A percentile compares a stretch with the other conserved stretches of the same genome.
phyloP scores from a whole-genome alignment of 2,797 vertebrate genomes.

The Poecilia velifera region DNA sequence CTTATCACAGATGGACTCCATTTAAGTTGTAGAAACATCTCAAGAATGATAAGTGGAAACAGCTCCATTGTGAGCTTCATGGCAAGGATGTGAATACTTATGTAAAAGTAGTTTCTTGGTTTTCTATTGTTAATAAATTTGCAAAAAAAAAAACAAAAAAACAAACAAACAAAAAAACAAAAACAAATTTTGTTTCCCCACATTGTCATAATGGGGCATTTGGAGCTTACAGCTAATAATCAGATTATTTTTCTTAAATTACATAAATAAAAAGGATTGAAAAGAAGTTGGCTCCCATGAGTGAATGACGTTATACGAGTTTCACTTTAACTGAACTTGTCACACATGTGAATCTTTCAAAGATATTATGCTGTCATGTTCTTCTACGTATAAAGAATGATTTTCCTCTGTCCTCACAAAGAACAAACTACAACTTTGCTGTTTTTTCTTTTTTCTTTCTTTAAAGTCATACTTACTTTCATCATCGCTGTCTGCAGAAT shows the following conservation, averaged over 20 bases:
- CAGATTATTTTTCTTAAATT: not conserved
- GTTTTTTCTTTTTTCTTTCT: not conserved
- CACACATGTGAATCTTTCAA: not conserved
- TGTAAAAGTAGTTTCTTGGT: too few relatives aligned
- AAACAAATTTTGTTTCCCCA: too few relatives aligned
- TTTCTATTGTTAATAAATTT: too few relatives aligned
- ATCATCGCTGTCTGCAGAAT: conserved; percentile 93
- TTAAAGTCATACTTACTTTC: conserved; percentile 85
- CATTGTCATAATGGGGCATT: too few relatives aligned
- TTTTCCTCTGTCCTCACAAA: not conserved
- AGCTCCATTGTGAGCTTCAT: too few relatives aligned
- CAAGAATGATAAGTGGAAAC: too few relatives aligned
- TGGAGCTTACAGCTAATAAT: not conserved
- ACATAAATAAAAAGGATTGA: not conserved
- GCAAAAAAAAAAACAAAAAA: too few relatives aligned
- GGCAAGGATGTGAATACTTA: too few relatives aligned
- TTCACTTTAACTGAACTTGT: not conserved
- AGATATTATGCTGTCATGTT: not conserved
- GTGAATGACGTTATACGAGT: not conserved
- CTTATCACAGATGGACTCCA: too few relatives aligned
- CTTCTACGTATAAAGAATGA: not conserved
- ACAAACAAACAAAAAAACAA: too few relatives aligned
- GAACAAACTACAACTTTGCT: not conserved
- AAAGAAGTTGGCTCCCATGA: not conserved
- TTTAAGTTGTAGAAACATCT: too few relatives aligned